phyloP scores from a whole-genome alignment of 2,797 vertebrate species.

The Coccyzus lansbergi region DNA sequence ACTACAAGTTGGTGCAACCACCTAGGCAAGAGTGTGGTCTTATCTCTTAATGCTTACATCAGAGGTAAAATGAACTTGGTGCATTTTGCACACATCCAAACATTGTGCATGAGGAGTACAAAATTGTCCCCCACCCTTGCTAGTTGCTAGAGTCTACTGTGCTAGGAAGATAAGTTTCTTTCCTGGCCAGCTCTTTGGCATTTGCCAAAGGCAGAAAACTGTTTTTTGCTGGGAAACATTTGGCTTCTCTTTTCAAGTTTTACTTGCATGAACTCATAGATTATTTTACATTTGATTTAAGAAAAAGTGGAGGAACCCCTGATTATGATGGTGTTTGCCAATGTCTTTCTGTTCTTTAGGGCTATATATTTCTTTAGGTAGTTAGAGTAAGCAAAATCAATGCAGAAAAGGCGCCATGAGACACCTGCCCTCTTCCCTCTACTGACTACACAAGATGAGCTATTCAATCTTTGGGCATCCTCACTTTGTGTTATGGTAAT shows the following conservation, averaged over 20 bases:
- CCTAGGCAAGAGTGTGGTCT: not conserved
- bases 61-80: not conserved
- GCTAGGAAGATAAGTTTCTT: not conserved
- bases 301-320: not conserved
- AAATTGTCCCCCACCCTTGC: not conserved
- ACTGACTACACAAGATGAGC: rapidly evolving
- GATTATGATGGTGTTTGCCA: not conserved
- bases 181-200: not conserved
- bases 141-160: not conserved
- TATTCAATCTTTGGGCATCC: not conserved
- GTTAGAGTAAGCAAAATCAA: not conserved
- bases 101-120: not conserved
- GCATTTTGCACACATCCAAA: not conserved
- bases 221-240: not conserved
- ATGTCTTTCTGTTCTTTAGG: not conserved
- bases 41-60: not conserved
- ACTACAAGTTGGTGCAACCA: not conserved
- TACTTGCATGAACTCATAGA: not conserved
- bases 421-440: not conserved
- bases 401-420: not conserved
- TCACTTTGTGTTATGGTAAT: not conserved
- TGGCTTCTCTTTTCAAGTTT: not conserved
- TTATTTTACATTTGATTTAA: not conserved
- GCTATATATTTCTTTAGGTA: not conserved
- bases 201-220: not conserved